phyloP scores from a whole-genome alignment of 1,140 invertebrate species.

The Drosophila auraria region DNA sequence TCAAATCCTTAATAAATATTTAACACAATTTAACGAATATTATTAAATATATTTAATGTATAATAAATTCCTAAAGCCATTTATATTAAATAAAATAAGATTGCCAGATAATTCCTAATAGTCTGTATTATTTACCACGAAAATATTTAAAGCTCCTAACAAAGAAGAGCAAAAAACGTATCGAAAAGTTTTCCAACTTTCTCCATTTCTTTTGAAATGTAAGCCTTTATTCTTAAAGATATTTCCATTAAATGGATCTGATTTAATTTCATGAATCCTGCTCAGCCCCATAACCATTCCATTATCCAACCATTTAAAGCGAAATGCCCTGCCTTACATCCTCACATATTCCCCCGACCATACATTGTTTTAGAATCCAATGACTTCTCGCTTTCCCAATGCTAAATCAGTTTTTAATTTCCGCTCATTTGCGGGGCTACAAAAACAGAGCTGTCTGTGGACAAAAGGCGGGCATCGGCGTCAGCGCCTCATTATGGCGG shows the following conservation, averaged over 20 bases:
- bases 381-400: constrained; percentile 15
- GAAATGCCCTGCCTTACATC: too few species aligned
- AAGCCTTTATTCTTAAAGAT: background rate
- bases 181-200: background rate
- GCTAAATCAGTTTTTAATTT: constrained; percentile 81
- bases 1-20: background rate
- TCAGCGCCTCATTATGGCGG: constrained; percentile 71
- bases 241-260: background rate
- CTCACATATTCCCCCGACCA: too few species aligned
- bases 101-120: background rate
- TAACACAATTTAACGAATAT: too few species aligned
- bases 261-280: background rate
- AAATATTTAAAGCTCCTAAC: background rate
- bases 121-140: too few species aligned
- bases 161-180: background rate
- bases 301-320: background rate
- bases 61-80: too few species aligned
- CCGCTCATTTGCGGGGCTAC: constrained; percentile 71
- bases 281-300: background rate
- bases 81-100: too few species aligned
- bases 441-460: constrained; percentile 43
- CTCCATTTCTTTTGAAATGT: background rate
- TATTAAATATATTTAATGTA: too few species aligned
- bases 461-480: constrained; percentile 37
- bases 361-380: constrained; percentile 6